These are phyloP conservation scores for Pachycephala philippinensis DNA, from an alignment of 2,113 vertebrate genomes.

Conservation along the genomic window DNA sequence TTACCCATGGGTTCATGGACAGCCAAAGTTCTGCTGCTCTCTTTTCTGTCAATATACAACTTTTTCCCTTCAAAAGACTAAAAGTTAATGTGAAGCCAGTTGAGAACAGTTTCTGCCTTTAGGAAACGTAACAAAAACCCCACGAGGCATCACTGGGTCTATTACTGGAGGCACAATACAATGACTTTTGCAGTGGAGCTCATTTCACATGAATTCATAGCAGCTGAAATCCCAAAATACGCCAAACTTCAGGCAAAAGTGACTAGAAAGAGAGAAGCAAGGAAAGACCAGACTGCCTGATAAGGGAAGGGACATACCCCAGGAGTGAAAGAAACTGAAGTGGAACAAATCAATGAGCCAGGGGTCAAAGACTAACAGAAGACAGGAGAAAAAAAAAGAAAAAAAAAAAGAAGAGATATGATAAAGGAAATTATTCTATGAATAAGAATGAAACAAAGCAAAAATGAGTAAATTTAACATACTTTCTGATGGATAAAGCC, in stretches of 20 bases:
- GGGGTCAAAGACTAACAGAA: neutral
- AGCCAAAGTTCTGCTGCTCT: neutral
- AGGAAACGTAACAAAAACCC: neutral
- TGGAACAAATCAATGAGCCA: neutral
- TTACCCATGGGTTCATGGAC: rapidly evolving
- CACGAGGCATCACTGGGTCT: neutral
- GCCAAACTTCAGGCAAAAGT: neutral
- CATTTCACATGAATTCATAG: neutral
- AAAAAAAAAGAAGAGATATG: neutral
- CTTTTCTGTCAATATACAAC: neutral
- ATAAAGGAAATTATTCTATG: neutral
- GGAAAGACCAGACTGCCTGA: neutral
- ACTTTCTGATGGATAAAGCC: neutral
- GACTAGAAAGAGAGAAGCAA: neutral
- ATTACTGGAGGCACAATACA: neutral
- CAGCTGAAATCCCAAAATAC: neutral
- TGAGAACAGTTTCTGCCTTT: neutral
- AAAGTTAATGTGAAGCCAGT: neutral
- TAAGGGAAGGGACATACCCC: neutral
- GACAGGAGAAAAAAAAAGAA: rapidly evolving
- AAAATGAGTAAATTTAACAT: neutral
- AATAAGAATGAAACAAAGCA: neutral
- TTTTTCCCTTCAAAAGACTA: neutral
- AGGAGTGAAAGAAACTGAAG: neutral
- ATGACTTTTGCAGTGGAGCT: neutral